Conservation (phyloP, 2,888 invertebrate species). For the Pyrrhia umbra region DNA sequence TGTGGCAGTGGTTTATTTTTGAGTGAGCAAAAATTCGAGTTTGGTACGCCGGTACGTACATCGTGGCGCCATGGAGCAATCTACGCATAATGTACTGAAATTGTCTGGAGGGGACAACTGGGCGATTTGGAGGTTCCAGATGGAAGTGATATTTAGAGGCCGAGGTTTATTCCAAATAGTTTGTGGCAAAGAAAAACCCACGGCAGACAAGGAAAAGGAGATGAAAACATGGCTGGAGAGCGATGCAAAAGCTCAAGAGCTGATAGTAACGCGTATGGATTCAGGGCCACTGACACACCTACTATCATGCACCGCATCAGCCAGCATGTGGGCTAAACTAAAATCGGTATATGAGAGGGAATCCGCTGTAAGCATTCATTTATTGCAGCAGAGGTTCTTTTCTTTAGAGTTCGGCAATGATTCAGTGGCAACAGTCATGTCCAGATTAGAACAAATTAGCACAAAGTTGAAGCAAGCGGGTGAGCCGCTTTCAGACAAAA, state of each 20-base stretch:
- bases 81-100: not conserved
- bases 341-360: not conserved
- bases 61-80: constrained; percentile 3
- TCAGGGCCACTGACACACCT: not conserved
- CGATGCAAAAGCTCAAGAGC: not conserved
- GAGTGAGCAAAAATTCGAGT: too few species aligned
- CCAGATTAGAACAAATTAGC: not conserved
- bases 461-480: constrained; percentile 3
- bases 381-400: not conserved
- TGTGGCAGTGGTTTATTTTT: too few species aligned
- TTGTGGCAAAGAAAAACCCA: not conserved
- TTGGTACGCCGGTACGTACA: too few species aligned
- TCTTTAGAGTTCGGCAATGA: not conserved
- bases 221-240: not conserved
- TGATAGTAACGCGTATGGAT: not conserved
- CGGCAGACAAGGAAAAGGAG: not conserved
- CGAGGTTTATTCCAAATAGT: not conserved
- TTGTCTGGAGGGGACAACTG: constrained; percentile 8
- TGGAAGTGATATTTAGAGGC: constrained; percentile 5
- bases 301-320: constrained; percentile 1
- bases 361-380: not conserved
- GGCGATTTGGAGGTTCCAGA: constrained; percentile 7
- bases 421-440: not conserved
- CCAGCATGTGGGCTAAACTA: not conserved
- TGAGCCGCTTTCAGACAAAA: constrained; percentile 1